These are phyloP conservation scores for Neuroterus valhalla DNA, from an alignment of 1,140 invertebrate species.

Conservation along the genomic window DNA sequence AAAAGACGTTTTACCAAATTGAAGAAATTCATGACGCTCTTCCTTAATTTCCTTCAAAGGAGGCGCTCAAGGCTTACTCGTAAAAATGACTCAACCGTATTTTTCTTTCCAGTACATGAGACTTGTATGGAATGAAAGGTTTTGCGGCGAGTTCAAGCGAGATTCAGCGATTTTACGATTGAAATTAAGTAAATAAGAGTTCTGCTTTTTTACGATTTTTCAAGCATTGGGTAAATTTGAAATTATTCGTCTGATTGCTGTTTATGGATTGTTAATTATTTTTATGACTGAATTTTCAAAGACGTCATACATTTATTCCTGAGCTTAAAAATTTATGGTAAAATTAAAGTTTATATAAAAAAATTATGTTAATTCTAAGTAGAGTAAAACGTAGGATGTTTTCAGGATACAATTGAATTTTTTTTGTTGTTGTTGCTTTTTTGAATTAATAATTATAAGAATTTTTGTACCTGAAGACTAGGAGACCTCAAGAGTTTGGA, in stretches of 20 bases:
- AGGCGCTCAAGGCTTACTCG: conserved; percentile 23
- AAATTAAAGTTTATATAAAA: too few relatives aligned
- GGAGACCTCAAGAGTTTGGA: conserved; percentile 88
- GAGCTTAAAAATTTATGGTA: too few relatives aligned
- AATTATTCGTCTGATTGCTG: too few relatives aligned
- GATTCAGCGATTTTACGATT: conserved; percentile 4
- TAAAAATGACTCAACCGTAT: conserved; percentile 28
- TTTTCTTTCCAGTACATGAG: conserved; percentile 11
- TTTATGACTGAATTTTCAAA: too few relatives aligned
- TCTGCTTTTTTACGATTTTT: not conserved
- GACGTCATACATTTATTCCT: too few relatives aligned
- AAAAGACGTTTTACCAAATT: conserved; percentile 27
- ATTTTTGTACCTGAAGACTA: conserved; percentile 79
- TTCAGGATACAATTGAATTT: too few relatives aligned
- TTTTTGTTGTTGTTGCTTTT: not conserved
- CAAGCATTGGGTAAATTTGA: too few relatives aligned
- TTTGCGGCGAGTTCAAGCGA: conserved; percentile 7
- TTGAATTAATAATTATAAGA: too few relatives aligned
- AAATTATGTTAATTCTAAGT: too few relatives aligned
- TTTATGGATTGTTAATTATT: too few relatives aligned
- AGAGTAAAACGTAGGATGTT: too few relatives aligned
- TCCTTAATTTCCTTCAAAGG: conserved; percentile 31
- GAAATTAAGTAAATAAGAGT: conserved; percentile 20
- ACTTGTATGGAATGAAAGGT: conserved; percentile 25
- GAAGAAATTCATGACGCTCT: conserved; percentile 27